Conservation (phyloP, 2,888 invertebrate genomes). For the Cistogaster globosa region DNA sequence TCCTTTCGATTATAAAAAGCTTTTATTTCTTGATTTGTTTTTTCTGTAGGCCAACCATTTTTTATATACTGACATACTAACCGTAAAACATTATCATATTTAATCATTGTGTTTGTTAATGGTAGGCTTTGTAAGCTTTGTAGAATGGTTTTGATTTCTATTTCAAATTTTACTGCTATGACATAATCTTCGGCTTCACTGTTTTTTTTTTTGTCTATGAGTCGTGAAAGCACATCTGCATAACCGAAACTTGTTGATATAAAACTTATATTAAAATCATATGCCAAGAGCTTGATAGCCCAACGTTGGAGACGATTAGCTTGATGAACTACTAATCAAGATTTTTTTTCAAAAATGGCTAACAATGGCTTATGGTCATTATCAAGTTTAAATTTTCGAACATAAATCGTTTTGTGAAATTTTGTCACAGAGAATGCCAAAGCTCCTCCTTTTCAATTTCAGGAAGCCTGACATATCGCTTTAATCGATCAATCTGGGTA, state of each 20-base stretch:
- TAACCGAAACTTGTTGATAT: no score
- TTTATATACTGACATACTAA: neutral
- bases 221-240: no score
- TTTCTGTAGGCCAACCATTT: conserved; percentile 14
- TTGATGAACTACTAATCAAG: neutral
- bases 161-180: no score
- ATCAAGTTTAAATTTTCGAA: neutral
- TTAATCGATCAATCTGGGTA: no score
- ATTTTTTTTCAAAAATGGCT: neutral
- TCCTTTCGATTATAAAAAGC: conserved; percentile 58
- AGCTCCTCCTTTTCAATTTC: no score
- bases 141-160: no score
- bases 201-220: neutral
- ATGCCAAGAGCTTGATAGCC: neutral
- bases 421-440: neutral
- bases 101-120: neutral
- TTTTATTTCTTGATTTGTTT: conserved; percentile 23
- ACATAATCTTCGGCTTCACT: no score
- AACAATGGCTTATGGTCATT: neutral
- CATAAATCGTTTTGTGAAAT: neutral
- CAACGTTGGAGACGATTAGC: neutral
- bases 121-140: no score
- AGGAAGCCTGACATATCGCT: no score
- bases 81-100: neutral
- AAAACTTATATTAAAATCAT: neutral